These are phyloP conservation scores for Phaonia tiefii DNA, from an alignment of 2,888 invertebrate species.

Conservation along the genomic window DNA sequence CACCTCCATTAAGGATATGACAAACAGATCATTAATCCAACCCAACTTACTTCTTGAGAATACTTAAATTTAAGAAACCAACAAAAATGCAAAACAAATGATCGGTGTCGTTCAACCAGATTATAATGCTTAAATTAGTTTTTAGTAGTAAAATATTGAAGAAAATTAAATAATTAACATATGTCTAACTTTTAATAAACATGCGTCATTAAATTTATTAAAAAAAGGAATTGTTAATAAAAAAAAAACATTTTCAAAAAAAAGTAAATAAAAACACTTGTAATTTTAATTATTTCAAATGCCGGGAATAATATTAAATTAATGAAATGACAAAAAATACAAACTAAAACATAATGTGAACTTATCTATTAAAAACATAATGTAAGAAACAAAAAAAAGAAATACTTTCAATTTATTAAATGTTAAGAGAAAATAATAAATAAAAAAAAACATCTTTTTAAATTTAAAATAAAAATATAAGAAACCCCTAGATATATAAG, in stretches of 20 bases:
- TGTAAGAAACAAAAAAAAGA: background rate
- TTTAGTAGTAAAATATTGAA: constrained; percentile 59
- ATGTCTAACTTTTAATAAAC: constrained; percentile 15
- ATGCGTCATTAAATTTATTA: constrained; percentile 39
- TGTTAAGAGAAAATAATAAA: constrained; percentile 46
- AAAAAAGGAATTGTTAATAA: constrained; percentile 62
- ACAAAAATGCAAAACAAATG: background rate
- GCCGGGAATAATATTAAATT: constrained; percentile 62
- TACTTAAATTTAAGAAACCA: constrained; percentile 12
- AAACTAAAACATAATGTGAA: background rate
- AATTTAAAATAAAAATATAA: constrained; percentile 8
- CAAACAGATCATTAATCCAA: too few species aligned
- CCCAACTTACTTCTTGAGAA: constrained; percentile 8
- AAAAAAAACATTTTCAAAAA: constrained; percentile 51
- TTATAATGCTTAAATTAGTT: constrained; percentile 50
- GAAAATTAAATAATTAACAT: too few species aligned
- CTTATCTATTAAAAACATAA: constrained; percentile 32
- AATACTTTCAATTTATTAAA: constrained; percentile 56
- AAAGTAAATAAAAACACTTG: constrained; percentile 11
- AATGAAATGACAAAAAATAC: too few species aligned
- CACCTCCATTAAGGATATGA: too few species aligned
- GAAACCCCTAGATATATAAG: background rate
- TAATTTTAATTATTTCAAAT: constrained; percentile 50
- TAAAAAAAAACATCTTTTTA: constrained; percentile 27
- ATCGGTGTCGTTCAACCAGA: constrained; percentile 34